Conservation (phyloP, 2,113 vertebrate genomes). For the Pedionomus torquatus region DNA sequence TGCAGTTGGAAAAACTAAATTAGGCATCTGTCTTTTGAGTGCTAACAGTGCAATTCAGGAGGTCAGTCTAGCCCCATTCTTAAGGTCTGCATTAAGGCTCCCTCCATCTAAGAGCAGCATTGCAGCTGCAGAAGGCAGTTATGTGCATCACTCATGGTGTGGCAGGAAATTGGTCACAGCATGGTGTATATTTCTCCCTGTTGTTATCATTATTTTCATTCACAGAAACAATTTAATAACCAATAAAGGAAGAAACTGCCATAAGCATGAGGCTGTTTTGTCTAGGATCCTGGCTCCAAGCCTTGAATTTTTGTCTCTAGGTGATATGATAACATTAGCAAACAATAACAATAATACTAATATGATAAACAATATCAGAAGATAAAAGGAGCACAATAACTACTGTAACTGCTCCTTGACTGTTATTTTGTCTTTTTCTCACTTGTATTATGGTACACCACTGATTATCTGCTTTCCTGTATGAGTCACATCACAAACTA, state of each 20-base stretch:
- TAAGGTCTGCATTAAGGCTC: not conserved
- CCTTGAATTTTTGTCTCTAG: conserved; percentile 19
- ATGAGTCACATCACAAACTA: conserved; percentile 31
- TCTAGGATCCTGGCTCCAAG: conserved; percentile 11
- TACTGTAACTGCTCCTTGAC: not conserved
- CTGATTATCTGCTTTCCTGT: conserved; percentile 20
- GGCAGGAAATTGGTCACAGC: conserved; percentile 45
- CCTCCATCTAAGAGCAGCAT: not conserved
- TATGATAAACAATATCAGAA: conserved; percentile 14
- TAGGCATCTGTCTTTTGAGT: not conserved
- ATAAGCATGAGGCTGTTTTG: conserved; percentile 30
- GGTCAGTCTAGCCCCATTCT: not conserved
- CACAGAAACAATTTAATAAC: conserved; percentile 47
- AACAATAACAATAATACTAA: conserved; percentile 24
- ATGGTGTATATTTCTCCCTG: not conserved
- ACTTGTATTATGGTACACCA: not conserved
- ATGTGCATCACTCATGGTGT: not conserved
- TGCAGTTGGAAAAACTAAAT: not conserved
- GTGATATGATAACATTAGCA: not conserved
- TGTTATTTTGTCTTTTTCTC: conserved; percentile 52
- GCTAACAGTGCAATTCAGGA: not conserved
- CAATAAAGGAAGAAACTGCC: conserved; percentile 35
- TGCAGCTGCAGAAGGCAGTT: not conserved
- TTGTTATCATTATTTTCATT: conserved; percentile 18
- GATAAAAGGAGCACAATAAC: not conserved